Evolutionary conservation across 2,888 invertebrate species (phyloP).

Genomic region (Dorcus parallelipipedus): DNA sequence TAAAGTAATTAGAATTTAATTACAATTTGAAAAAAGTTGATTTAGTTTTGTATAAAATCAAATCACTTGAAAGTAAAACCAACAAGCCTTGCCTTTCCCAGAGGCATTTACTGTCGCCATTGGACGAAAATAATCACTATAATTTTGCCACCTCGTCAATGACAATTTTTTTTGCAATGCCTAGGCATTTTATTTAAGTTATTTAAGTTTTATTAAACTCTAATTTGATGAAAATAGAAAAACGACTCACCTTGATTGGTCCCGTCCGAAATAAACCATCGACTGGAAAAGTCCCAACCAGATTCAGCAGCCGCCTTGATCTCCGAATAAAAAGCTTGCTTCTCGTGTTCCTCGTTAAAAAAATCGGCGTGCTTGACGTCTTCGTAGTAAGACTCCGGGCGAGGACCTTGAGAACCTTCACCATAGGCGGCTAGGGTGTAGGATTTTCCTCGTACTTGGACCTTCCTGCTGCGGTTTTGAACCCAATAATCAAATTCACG

Average conservation of each 20-base stretch:
- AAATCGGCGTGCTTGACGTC: conserved; percentile 58
- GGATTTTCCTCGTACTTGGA: conserved; percentile 61
- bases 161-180: too few relatives aligned
- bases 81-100: too few relatives aligned
- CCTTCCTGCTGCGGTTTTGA: conserved; percentile 63
- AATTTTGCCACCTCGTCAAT: too few relatives aligned
- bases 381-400: conserved; percentile 89
- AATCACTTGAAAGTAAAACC: too few relatives aligned
- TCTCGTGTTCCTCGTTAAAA: conserved; percentile 55
- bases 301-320: conserved; percentile 89
- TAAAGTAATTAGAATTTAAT: too few relatives aligned
- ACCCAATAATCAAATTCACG: conserved; percentile 84
- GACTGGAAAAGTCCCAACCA: conserved; percentile 93
- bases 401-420: conserved; percentile 73
- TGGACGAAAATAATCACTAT: too few relatives aligned
- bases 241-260: conserved; percentile 60
- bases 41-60: too few relatives aligned
- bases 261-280: conserved; percentile 78
- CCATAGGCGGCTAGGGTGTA: conserved; percentile 70
- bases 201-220: too few relatives aligned
- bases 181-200: too few relatives aligned
- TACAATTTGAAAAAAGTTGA: too few relatives aligned
- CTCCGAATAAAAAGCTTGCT: conserved; percentile 72
- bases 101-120: too few relatives aligned
- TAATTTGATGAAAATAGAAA: too few relatives aligned